Conservation (phyloP, 1,140 invertebrate genomes). For the Neotoxoptera formosana region DNA sequence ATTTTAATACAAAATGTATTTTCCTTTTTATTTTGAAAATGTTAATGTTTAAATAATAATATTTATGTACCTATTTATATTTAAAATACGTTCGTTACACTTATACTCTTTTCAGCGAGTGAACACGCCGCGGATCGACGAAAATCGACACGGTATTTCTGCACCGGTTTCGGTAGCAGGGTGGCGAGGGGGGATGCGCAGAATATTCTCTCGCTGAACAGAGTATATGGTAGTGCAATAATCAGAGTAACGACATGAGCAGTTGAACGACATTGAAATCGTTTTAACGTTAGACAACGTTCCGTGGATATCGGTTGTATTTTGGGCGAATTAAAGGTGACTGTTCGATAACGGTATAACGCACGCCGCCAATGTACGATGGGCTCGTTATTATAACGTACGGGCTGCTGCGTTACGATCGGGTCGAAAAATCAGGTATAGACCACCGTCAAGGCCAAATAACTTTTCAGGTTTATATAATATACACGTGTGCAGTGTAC, state of each 20-base stretch:
- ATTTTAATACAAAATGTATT: neutral
- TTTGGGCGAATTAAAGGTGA: neutral
- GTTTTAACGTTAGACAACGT: neutral
- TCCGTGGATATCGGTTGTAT: neutral
- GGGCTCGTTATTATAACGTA: neutral
- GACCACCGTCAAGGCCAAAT: conserved; percentile 20
- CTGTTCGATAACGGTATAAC: conserved; percentile 30
- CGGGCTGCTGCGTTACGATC: neutral
- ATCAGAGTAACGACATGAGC: neutral
- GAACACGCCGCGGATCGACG: too few species aligned
- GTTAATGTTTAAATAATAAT: neutral
- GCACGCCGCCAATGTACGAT: neutral
- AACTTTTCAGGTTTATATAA: neutral
- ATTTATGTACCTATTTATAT: neutral
- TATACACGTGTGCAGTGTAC: neutral
- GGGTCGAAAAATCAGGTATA: neutral
- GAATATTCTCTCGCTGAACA: too few species aligned
- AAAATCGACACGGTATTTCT: too few species aligned
- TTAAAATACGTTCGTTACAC: too few species aligned
- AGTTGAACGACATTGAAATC: neutral
- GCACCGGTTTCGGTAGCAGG: too few species aligned
- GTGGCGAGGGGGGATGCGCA: too few species aligned
- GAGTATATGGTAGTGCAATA: neutral
- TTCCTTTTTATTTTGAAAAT: neutral
- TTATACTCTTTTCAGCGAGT: too few species aligned